phyloP scores from a whole-genome alignment of 2,113 vertebrate species.

The Hypocryptadius cinnamomeus region DNA sequence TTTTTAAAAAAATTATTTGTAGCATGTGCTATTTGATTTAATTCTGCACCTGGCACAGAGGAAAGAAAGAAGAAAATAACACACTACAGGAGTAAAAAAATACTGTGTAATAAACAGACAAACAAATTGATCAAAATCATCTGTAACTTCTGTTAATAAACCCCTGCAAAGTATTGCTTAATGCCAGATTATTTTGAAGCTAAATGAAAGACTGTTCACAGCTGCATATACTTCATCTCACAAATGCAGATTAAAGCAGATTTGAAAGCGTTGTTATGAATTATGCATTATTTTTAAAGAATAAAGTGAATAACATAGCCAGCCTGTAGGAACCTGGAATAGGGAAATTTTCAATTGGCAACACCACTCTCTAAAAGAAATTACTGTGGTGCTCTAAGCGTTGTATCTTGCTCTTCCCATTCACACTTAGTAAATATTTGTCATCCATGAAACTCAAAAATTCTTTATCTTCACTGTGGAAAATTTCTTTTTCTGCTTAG shows the following conservation, averaged over 20 bases:
- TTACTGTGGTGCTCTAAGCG: neutral
- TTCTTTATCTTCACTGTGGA: neutral
- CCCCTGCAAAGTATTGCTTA: neutral
- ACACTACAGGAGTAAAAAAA: neutral
- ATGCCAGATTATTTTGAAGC: neutral
- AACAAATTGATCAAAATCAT: neutral
- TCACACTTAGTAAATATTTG: neutral
- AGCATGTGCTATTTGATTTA: neutral
- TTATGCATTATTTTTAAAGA: conserved; percentile 24
- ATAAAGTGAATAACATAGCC: neutral
- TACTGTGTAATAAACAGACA: neutral
- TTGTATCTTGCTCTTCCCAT: neutral
- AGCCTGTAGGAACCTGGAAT: neutral
- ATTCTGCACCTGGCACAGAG: neutral
- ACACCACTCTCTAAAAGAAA: neutral
- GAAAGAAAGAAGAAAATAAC: neutral
- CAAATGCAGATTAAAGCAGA: conserved; percentile 24
- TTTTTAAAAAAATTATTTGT: neutral
- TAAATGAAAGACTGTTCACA: neutral
- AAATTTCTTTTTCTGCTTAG: neutral
- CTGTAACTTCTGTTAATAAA: neutral
- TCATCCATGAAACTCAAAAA: neutral
- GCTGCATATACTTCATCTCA: neutral
- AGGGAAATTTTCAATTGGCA: neutral
- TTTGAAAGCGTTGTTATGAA: neutral